Evolutionary conservation across 2,888 invertebrate genomes (phyloP).

Genomic region (Euzophera pinguis): DNA sequence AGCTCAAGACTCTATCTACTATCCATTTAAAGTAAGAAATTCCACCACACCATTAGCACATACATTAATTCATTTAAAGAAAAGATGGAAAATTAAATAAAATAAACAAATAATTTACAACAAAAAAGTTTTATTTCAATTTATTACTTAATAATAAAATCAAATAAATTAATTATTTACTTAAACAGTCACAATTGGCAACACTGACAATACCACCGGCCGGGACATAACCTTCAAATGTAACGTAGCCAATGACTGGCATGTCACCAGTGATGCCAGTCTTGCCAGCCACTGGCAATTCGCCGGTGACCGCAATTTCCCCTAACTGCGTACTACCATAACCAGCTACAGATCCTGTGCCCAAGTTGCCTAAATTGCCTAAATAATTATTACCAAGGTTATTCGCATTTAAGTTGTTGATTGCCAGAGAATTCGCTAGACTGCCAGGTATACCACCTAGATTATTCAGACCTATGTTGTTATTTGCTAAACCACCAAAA

Average conservation of each 20-base stretch:
- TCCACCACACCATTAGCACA: too few relatives aligned
- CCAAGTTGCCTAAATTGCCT: not conserved
- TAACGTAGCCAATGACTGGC: conserved; percentile 65
- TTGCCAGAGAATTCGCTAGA: not conserved
- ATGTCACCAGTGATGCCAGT: conserved; percentile 56
- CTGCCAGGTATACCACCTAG: conserved; percentile 2
- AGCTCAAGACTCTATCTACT: too few relatives aligned
- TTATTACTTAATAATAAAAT: conserved; percentile 14
- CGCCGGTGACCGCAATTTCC: conserved; percentile 49
- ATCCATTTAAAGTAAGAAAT: too few relatives aligned
- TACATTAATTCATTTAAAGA: too few relatives aligned
- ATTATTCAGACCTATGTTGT: conserved; percentile 11
- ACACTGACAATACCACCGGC: conserved; percentile 60
- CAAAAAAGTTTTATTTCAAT: conserved; percentile 9
- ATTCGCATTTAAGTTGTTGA: conserved; percentile 8
- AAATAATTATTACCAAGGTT: conserved; percentile 1
- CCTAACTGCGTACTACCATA: conserved; percentile 39
- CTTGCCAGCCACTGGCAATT: conserved; percentile 54
- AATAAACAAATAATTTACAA: conserved; percentile 9
- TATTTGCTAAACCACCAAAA: not conserved
- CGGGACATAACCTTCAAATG: conserved; percentile 61
- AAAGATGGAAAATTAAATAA: not conserved
- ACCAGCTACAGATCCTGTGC: not conserved
- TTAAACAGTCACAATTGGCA: conserved; percentile 39
- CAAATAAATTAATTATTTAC: conserved; percentile 23